Evolutionary conservation across 2,113 vertebrate genomes (phyloP).

Genomic region (Heteronetta atricapilla): DNA sequence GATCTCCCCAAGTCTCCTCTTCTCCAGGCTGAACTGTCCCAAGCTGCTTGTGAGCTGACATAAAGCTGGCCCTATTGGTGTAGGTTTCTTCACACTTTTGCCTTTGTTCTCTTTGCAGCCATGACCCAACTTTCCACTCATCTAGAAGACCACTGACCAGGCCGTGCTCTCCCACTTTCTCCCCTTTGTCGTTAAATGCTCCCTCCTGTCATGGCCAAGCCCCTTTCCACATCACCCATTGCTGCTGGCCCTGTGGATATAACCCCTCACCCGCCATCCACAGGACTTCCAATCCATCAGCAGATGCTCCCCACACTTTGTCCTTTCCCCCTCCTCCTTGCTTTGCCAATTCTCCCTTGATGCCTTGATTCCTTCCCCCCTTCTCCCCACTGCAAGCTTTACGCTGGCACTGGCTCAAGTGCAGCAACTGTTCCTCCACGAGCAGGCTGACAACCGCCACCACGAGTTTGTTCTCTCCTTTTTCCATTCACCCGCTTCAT

Average conservation of each 20-base stretch:
- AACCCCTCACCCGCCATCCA: background rate
- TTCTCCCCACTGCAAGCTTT: conserved; percentile 48
- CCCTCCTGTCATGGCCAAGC: background rate
- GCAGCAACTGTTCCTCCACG: conserved; percentile 62
- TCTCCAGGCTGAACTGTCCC: background rate
- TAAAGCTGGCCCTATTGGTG: background rate
- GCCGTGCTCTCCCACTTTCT: background rate
- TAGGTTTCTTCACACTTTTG: background rate
- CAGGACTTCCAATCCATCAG: background rate
- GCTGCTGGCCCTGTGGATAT: background rate
- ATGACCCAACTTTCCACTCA: background rate
- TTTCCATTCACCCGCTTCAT: conserved; percentile 49
- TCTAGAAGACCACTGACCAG: background rate
- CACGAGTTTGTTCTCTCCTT: conserved; percentile 67
- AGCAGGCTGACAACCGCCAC: conserved; percentile 70
- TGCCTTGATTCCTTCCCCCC: conserved; percentile 9
- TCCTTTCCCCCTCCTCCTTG: background rate
- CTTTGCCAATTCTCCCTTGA: conserved; percentile 1
- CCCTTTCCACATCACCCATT: background rate
- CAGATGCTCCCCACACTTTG: background rate
- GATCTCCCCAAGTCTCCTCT: background rate
- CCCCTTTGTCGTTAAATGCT: background rate
- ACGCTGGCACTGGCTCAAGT: conserved; percentile 57
- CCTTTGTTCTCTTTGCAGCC: background rate
- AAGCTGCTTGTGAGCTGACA: background rate